Evolutionary conservation across 2,888 invertebrate genomes (phyloP), one percentile per base, ranked within the genome.

Genomic region (Parasteatoda lunata): DNA sequence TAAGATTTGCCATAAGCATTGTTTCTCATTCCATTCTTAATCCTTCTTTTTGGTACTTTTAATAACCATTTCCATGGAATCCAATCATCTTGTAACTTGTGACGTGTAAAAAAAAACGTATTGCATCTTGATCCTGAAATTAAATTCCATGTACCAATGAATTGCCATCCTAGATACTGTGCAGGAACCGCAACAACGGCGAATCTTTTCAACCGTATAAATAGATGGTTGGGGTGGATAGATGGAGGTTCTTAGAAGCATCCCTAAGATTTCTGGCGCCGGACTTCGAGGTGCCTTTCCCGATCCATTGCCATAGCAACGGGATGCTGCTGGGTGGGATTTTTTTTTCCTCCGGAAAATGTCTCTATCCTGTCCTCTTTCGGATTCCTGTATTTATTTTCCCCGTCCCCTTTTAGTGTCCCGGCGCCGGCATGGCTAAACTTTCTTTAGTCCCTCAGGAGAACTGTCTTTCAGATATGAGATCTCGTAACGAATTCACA

Each of bases 211-310:
- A 70, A 51, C 77, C 77, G 77, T 66, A 84, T 77, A 84, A 30
- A 77, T 71, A 70, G 82, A 70, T 78, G 52, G 6, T 30, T 70
- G 59, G 59, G 59, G 59, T 70, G 75, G 11, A 45, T 47, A 51
- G 45, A 48, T 49, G 65, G 45, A 68, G n/a, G 51, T 52, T 15
- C 64, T 15, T 66, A 30, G 15, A 65, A 11, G 54, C 73, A 72
- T 65, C 66, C 30, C 64, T 49, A 80, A 85, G 85, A 80, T 30
- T 66, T 54, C 71, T 77, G 85, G 85, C 85, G 85, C 85, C 85
- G 85, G 85, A 86, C 85, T 86, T 76, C n/a, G 85, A 86, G 85
- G 85, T 86, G 85, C 85, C 85, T 68, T 70, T 80, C 80, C 80
- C 49, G 72, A 51, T 75, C 76, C 76, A 77, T 77, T 77, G 54